Percentiles rank a stretch among this genome's conserved stretches.
phyloP scores from a whole-genome alignment of 2,113 vertebrate species.

The Amazona vittata region DNA sequence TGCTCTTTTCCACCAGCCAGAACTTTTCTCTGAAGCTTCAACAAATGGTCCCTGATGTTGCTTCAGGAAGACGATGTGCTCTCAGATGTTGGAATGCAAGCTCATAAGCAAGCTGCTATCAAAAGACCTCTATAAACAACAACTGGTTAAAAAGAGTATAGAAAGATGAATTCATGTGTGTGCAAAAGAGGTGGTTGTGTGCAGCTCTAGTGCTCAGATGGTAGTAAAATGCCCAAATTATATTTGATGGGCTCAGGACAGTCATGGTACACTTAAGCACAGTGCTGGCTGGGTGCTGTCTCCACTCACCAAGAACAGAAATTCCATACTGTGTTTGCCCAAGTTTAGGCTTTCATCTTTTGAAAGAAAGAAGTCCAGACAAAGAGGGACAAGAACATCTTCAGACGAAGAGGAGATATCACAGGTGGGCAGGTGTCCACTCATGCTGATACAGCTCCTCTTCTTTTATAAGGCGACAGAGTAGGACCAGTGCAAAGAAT shows the following conservation, averaged over 20 bases:
- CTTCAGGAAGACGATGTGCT: neutral
- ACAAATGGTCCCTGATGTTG: neutral
- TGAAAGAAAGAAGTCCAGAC: neutral
- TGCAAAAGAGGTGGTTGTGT: neutral
- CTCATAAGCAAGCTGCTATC: neutral
- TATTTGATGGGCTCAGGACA: neutral
- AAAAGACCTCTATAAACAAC: neutral
- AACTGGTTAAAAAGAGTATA: neutral
- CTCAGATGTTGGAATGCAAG: neutral
- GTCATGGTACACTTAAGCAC: rapidly evolving
- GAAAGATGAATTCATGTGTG: neutral
- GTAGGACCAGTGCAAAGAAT: neutral
- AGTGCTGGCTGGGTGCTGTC: neutral
- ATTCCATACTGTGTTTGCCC: neutral
- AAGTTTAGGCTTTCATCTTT: neutral
- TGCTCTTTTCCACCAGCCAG: neutral
- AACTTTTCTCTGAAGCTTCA: neutral
- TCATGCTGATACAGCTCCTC: neutral
- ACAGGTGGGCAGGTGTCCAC: rapidly evolving
- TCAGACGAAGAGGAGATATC: neutral
- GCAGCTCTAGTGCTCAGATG: neutral
- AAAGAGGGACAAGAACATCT: neutral
- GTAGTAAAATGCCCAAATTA: neutral
- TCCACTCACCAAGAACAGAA: neutral
- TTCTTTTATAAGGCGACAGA: neutral